These are phyloP conservation scores for Dermatophagoides farinae DNA, from an alignment of 1,140 invertebrate genomes.

Conservation along the genomic window DNA sequence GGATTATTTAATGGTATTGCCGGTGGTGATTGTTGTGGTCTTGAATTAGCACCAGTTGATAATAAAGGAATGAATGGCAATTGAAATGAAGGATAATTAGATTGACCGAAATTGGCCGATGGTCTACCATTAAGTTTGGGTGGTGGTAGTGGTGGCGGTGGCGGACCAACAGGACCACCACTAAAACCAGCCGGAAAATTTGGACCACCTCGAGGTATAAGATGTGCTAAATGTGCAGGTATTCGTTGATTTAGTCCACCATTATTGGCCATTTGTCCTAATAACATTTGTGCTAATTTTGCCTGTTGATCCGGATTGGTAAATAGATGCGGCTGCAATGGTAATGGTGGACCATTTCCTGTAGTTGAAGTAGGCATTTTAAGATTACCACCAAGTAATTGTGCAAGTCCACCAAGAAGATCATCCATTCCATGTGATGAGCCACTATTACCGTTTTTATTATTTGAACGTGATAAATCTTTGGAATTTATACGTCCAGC, in stretches of 20 bases:
- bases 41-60: background rate
- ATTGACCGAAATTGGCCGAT: background rate
- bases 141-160: background rate
- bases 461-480: background rate
- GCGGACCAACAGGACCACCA: background rate
- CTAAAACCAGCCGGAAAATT: background rate
- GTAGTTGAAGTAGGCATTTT: conserved; percentile 30
- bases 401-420: conserved; percentile 70
- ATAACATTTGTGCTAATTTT: conserved; percentile 37
- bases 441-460: background rate
- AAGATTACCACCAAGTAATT: conserved; percentile 64
- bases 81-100: background rate
- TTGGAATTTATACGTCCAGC: background rate
- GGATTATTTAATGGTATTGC: background rate
- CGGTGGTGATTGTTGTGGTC: background rate
- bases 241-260: background rate
- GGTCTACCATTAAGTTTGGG: background rate
- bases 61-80: conserved; percentile 4
- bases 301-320: conserved; percentile 48
- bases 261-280: background rate
- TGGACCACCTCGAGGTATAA: background rate
- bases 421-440: conserved; percentile 33
- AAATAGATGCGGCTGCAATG: conserved; percentile 16
- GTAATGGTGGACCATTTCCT: conserved; percentile 27
- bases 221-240: background rate